Evolutionary conservation across 2,113 vertebrate genomes (phyloP), one percentile per base, ranked within the genome.

Genomic region (Leucoraja erinaceus): DNA sequence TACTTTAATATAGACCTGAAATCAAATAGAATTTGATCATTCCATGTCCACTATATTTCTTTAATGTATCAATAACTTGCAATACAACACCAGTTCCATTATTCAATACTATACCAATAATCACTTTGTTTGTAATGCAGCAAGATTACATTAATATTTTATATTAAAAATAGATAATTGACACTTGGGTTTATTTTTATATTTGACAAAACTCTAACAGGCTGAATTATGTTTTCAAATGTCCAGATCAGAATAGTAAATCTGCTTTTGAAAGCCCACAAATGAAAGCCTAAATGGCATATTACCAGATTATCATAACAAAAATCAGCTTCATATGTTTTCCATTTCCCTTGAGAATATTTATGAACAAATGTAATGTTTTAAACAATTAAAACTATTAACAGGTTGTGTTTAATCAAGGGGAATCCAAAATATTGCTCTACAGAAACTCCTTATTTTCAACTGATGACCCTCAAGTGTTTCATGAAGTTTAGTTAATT

Each of bases 1-100:
- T 93, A 99, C 97, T 94, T 97, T 98, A 95, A 99, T 98, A 31
- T 98, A 96, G n/a, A 99, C 98, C 99, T 99, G 38, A 22, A 75
- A 79, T 78, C 25, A 93, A 16, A 59, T 83, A 92, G 92, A 20
- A 63, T 90, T 33, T 70, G 78, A 83, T 0, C 72, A 31, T 70
- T 90, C 20, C 11, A 54, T 28, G 20, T 72, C 20, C 33, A 72
- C 68, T 47, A 63, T 3, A n/a, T 47, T 70, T 72, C 63, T 91
- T 70, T 47, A 54, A 20, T 20, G 33, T 25, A 38, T 38, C 66
- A 90, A 22, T 5, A 90, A 66, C 61, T 25, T n/a, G 63, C n/a
- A 91, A 72, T 25, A 72, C 33, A 74, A 91, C 11, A 28, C 66
- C 3, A 72, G 22, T 31, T 33, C 12, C 38, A 72, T 91, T 20